Evolutionary conservation across 1,140 invertebrate species (phyloP).

Genomic region (Drosophila guanche): DNA sequence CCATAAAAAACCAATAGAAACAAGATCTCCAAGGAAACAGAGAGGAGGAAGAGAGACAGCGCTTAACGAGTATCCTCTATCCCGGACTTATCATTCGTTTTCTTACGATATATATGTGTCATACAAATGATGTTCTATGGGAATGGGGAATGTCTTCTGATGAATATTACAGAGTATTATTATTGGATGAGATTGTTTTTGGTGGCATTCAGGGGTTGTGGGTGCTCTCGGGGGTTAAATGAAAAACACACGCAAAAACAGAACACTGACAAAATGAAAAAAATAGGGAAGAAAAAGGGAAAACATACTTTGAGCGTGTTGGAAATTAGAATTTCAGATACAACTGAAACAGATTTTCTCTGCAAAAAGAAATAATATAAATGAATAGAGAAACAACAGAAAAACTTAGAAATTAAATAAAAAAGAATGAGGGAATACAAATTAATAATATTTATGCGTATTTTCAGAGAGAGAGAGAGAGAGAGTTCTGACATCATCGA

Average conservation of each 20-base stretch:
- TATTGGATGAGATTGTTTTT: slow-evolving; percentile 23
- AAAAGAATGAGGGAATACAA: slow-evolving; percentile 16
- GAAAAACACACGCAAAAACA: slow-evolving; percentile 34
- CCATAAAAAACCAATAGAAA: slow-evolving; percentile 30
- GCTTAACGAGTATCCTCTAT: slow-evolving; percentile 21
- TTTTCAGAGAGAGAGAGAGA: slow-evolving; percentile 18
- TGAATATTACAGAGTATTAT: slow-evolving; percentile 52
- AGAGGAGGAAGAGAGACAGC: slow-evolving; percentile 14
- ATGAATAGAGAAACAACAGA: slow-evolving; percentile 35
- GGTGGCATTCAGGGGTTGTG: slow-evolving; percentile 13
- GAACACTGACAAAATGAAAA: slow-evolving; percentile 4
- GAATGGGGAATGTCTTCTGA: slow-evolving; percentile 30
- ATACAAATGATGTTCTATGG: slow-evolving; percentile 34
- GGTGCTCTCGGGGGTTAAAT: slow-evolving; percentile 56
- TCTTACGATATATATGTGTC: slow-evolving; percentile 40
- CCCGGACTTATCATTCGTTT: slow-evolving; percentile 33
- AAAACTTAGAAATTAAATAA: slow-evolving; percentile 20
- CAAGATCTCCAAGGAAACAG: slow-evolving; percentile 9
- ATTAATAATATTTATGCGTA: slow-evolving; percentile 34
- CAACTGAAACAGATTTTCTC: slow-evolving; percentile 73
- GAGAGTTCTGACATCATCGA: slow-evolving; percentile 35
- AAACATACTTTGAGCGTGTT: slow-evolving; percentile 78
- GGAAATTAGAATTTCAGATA: slow-evolving; percentile 76
- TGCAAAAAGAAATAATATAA: slow-evolving; percentile 63
- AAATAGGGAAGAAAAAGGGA: slow-evolving; percentile 33